These are phyloP conservation scores for Diplazon laetatorius DNA, from an alignment of 2,888 invertebrate genomes.

Conservation along the genomic window DNA sequence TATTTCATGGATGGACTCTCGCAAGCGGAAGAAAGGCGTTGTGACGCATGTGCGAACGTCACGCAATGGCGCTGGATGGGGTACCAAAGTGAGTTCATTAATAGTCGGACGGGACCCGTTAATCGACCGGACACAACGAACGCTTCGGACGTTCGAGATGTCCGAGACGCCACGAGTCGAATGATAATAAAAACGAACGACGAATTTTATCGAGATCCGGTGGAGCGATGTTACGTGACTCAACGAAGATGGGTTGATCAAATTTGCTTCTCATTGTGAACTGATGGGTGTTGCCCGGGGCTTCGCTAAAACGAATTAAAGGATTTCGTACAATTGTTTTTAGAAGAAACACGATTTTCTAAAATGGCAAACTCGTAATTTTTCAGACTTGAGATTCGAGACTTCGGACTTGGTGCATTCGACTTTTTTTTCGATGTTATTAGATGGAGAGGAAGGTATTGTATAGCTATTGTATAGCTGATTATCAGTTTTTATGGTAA, in stretches of 20 bases:
- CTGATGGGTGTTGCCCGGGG: no score
- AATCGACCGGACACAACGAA: constrained; percentile 59
- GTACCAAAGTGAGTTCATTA: constrained; percentile 60
- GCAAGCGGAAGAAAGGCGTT: constrained; percentile 67
- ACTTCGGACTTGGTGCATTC: no score
- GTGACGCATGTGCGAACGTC: constrained; percentile 63
- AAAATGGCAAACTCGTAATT: no score
- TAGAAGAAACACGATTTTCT: no score
- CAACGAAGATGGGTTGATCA: no score
- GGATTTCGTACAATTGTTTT: no score
- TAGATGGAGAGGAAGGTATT: background rate
- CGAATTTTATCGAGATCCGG: background rate
- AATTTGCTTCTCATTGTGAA: no score
- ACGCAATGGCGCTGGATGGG: constrained; percentile 62
- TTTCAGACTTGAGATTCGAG: no score
- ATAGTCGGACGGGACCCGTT: constrained; percentile 72
- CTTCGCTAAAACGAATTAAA: no score
- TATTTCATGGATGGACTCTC: constrained; percentile 50
- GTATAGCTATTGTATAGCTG: background rate
- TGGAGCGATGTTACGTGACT: no score
- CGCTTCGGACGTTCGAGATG: constrained; percentile 1
- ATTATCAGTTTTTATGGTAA: no score
- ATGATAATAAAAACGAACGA: constrained; percentile 3
- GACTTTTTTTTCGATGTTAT: no score
- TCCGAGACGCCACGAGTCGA: background rate